Base-by-base conservation (phyloP, 2,113 vertebrate species). In the Sinosuthora webbiana region DNA sequence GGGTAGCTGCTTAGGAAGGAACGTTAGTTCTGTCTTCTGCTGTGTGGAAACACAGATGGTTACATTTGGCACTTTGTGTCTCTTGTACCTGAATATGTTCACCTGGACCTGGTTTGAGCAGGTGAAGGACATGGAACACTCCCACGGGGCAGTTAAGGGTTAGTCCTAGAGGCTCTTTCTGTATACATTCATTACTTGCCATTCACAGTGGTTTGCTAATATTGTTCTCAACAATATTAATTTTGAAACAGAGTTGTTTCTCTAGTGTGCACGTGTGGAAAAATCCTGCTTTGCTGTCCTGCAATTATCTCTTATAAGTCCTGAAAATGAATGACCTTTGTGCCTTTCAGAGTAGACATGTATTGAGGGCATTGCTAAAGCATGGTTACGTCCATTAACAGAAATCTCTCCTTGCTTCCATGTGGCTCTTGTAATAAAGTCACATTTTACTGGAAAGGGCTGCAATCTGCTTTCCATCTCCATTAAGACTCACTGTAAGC, bases 381-480 rank as follows among this genome's bases (percentile, higher is more conserved):
- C 35, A 10, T 22, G 15, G 23, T 30, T 84, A 18, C 52, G 20
- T 39, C 8, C 59, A n/a, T 50, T 45, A 56, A 23, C n/a, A 88
- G 63, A 49, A 77, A 53, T 13, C 31, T 76, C 23, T 60, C 21
- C 25, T 63, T 83, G 49, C 41, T 93, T 91, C 67, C 41, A 7
- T 69, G 4, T 33, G 25, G 11, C 74, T 89, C 84, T 82, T 87
- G 55, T 92, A 59, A 41, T 80, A 52, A 89, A 52, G 59, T 62
- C 37, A 13, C 20, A 12, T 87, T 83, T 69, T 35, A 77, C 45
- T 71, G 56, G 19, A 62, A 83, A 74, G 49, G 59, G n/a, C 63
- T 92, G 37, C 52, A 45, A 63, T 95, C 70, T 96, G 60, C 30
- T 91, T 95, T 93, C 78, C 62, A 28, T 90, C 62, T 94, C 53